Evolutionary conservation across 2,888 invertebrate species (phyloP).

Genomic region (Willowsia nigromaculata): DNA sequence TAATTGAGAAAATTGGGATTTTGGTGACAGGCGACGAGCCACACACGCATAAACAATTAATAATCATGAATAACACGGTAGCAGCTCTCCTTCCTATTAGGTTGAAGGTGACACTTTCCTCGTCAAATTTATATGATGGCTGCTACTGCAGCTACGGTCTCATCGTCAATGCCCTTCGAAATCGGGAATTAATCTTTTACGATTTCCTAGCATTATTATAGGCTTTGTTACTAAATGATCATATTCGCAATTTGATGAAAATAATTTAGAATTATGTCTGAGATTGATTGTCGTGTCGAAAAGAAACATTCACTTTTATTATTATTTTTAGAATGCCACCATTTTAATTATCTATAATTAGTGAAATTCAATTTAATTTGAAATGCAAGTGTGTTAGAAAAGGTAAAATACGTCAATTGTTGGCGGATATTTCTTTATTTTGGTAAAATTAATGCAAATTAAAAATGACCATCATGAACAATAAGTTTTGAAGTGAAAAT

Average conservation of each 20-base stretch:
- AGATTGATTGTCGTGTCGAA: neutral
- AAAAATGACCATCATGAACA: no score
- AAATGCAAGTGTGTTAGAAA: neutral
- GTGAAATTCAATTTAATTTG: neutral
- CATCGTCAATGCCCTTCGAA: no score
- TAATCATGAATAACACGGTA: neutral
- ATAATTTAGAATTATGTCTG: neutral
- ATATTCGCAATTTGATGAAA: no score
- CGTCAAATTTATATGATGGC: neutral
- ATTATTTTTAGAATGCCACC: neutral
- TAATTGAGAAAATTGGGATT: constrained; percentile 36
- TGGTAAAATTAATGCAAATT: no score
- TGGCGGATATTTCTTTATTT: no score
- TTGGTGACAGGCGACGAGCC: constrained; percentile 44
- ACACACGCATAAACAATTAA: constrained; percentile 55
- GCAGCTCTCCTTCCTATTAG: neutral
- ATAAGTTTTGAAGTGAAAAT: no score
- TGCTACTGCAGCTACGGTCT: no score
- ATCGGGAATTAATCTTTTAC: no score
- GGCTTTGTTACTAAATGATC: no score
- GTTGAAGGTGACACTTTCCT: constrained; percentile 23
- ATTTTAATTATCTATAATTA: neutral
- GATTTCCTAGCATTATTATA: no score
- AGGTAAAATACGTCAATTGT: neutral
- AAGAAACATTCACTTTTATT: neutral